Conservation (phyloP, 2,888 invertebrate genomes). For the Protodeltote pygarga region DNA sequence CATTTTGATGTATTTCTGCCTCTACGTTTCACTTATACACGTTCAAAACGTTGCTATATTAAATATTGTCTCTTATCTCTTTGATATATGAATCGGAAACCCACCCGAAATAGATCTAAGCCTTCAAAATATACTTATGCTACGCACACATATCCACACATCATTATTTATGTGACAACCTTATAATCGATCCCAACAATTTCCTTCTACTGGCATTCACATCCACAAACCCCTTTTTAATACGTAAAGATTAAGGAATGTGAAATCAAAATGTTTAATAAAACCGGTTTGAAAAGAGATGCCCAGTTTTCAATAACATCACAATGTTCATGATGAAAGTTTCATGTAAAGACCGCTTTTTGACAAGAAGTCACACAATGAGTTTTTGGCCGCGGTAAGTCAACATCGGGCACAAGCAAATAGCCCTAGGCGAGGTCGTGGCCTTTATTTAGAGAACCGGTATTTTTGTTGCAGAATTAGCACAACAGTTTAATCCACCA, state of each 20-base stretch:
- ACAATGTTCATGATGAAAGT: slow-evolving; percentile 66
- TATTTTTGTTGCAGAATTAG: slow-evolving; percentile 62
- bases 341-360: slow-evolving; percentile 69
- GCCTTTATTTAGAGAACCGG: slow-evolving; percentile 72
- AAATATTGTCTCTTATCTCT: slow-evolving; percentile 27
- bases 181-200: slow-evolving; percentile 40
- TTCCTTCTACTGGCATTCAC: slow-evolving; percentile 13
- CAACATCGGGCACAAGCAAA: slow-evolving; percentile 76
- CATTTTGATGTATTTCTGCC: slow-evolving; percentile 11
- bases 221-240: slow-evolving; percentile 37
- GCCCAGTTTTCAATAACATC: slow-evolving; percentile 67
- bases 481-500: slow-evolving; percentile 37
- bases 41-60: slow-evolving; percentile 22
- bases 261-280: slow-evolving; percentile 59
- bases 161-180: slow-evolving; percentile 22
- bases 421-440: slow-evolving; percentile 79
- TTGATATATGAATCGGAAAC: slow-evolving; percentile 31
- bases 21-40: slow-evolving; percentile 27
- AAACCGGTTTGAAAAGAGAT: slow-evolving; percentile 60
- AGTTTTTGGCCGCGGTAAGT: slow-evolving; percentile 76
- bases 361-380: slow-evolving; percentile 80
- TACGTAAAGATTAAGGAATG: slow-evolving; percentile 46
- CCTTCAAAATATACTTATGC: slow-evolving; percentile 20
- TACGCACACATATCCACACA: slow-evolving; percentile 14
- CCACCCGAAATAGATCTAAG: slow-evolving; percentile 15